These are phyloP conservation scores for Fabriciana adippe DNA, from an alignment of 2,888 invertebrate species.

Conservation along the genomic window DNA sequence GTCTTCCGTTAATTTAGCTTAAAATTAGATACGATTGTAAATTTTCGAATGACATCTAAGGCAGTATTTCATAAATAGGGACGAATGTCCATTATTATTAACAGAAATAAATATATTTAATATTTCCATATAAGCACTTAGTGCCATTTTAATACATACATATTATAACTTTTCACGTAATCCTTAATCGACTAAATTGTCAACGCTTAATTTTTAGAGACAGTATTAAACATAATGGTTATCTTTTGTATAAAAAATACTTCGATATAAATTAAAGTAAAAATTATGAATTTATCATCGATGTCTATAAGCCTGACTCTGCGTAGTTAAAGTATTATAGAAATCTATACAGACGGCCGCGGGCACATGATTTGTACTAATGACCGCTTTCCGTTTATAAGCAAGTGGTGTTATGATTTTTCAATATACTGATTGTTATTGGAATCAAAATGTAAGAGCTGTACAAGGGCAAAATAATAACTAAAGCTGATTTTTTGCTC, in stretches of 20 bases:
- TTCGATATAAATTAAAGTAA: too few relatives aligned
- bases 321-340: too few relatives aligned
- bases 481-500: too few relatives aligned
- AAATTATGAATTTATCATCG: too few relatives aligned
- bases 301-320: too few relatives aligned
- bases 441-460: too few relatives aligned
- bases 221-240: not conserved
- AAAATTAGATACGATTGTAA: slow-evolving; percentile 49
- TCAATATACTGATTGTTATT: too few relatives aligned
- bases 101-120: slow-evolving; percentile 49
- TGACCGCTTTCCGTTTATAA: too few relatives aligned
- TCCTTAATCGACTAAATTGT: slow-evolving; percentile 9
- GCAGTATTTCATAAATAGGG: slow-evolving; percentile 74
- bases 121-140: slow-evolving; percentile 41
- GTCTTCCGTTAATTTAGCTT: slow-evolving; percentile 34
- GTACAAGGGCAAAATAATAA: too few relatives aligned
- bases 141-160: slow-evolving; percentile 41
- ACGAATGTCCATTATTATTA: slow-evolving; percentile 50
- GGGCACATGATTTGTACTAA: too few relatives aligned
- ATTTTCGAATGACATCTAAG: slow-evolving; percentile 75
- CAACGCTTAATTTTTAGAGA: slow-evolving; percentile 6
- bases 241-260: slow-evolving; percentile 6
- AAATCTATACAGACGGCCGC: too few relatives aligned
- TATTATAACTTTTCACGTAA: slow-evolving; percentile 3
- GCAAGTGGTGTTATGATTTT: too few relatives aligned